phyloP scores from a whole-genome alignment of 2,888 invertebrate genomes.

The Physocephala rufipes region DNA sequence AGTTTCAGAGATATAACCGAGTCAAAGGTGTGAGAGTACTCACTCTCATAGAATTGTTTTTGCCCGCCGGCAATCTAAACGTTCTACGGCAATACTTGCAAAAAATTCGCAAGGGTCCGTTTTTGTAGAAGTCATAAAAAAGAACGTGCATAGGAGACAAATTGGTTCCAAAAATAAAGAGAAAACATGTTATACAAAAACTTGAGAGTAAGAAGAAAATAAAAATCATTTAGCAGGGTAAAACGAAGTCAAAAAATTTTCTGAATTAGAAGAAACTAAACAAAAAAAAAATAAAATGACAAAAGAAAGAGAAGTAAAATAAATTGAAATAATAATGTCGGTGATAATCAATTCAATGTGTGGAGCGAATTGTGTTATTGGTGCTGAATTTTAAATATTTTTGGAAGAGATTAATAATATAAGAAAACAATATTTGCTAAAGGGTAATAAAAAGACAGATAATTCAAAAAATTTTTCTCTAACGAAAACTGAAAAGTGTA shows the following conservation, averaged over 20 bases:
- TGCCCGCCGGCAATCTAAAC: too few relatives aligned
- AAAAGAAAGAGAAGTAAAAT: too few relatives aligned
- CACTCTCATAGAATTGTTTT: background rate
- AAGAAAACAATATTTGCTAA: too few relatives aligned
- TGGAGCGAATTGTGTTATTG: background rate
- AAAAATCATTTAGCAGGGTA: too few relatives aligned
- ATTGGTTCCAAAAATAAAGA: conserved; percentile 9
- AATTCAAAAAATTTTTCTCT: background rate
- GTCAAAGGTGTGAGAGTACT: too few relatives aligned
- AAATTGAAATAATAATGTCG: conserved; percentile 20
- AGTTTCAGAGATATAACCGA: too few relatives aligned
- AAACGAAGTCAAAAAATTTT: too few relatives aligned
- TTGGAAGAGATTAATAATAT: background rate
- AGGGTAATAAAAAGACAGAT: too few relatives aligned
- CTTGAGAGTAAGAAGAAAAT: background rate
- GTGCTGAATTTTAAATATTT: background rate
- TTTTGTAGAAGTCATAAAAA: conserved; percentile 13
- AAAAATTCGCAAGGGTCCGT: too few relatives aligned
- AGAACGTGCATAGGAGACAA: conserved; percentile 19
- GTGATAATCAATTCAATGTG: background rate
- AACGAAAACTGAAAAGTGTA: background rate
- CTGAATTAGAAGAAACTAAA: too few relatives aligned
- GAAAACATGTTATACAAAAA: background rate
- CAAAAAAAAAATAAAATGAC: too few relatives aligned
- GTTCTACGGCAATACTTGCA: too few relatives aligned